A percentile compares a stretch with the other conserved stretches of the same genome.
phyloP scores from a whole-genome alignment of 2,113 vertebrate genomes.

The Leiothrix lutea region DNA sequence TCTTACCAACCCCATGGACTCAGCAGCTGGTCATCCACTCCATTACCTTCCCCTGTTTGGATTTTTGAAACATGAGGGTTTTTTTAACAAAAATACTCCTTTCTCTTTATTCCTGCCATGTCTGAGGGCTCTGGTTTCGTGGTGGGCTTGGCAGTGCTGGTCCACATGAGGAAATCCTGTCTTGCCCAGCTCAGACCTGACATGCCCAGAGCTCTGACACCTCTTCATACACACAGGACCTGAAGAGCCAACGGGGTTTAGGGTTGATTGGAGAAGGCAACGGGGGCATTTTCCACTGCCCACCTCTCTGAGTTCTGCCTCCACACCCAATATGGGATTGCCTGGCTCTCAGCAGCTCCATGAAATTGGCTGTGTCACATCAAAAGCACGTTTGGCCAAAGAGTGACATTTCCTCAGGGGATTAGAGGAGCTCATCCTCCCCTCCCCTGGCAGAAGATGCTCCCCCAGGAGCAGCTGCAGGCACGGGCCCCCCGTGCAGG shows the following conservation, averaged over 20 bases:
- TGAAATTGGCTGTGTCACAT: background rate
- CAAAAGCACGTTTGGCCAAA: background rate
- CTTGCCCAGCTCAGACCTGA: background rate
- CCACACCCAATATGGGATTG: fast-evolving
- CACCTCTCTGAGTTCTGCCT: background rate
- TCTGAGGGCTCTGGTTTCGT: fast-evolving
- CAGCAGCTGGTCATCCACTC: background rate
- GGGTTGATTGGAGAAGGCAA: background rate
- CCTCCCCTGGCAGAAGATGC: background rate
- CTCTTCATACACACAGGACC: background rate
- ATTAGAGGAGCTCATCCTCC: background rate
- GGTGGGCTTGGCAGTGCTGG: background rate
- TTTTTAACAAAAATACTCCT: background rate
- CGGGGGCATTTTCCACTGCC: background rate
- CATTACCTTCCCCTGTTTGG: background rate
- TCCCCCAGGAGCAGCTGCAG: background rate
- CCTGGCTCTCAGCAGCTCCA: background rate
- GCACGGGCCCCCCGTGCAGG: background rate
- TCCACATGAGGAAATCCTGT: background rate
- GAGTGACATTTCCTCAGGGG: background rate
- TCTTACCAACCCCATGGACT: background rate
- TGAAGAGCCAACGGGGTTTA: background rate
- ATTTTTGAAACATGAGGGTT: background rate
- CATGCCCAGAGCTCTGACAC: background rate
- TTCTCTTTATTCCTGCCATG: background rate